Evolutionary conservation across 2,113 vertebrate species (phyloP), one percentile per base, ranked within the genome.

Genomic region (Crocuta crocuta): DNA sequence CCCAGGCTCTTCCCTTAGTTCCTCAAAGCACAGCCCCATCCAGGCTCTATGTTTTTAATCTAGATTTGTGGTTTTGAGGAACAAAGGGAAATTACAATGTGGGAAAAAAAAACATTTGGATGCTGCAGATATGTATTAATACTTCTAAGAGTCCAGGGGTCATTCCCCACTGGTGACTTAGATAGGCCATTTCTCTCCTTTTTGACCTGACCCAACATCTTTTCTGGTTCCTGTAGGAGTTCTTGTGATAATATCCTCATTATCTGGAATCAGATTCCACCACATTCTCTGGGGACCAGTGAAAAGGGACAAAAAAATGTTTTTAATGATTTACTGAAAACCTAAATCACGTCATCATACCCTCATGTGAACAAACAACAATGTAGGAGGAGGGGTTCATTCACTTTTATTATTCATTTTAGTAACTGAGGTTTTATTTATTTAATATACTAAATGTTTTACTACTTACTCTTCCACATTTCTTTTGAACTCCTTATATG

Each of bases 391-490:
- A 91, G 35, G 13, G 23, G 68, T 81, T 53, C 66, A 33, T 68
- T 31, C 23, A 61, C 4, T 39, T 96, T 91, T 45, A 39, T 66
- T 80, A 82, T 50, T 94, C 23, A 23, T 45, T 73, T 66, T 65
- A 91, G 61, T 81, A 93, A 94, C 79, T 78, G 71, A 71, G 63
- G n/a, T n/a, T 89, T 80, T 73, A 79, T 89, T 50, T 86, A 89
- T 65, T 85, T 80, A 68, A 43, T 48, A 81, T 71, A 93, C 33
- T 96, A 78, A 85, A 33, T 82, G 91, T 85, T 70, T 80, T 79
- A 96, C n/a, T 86, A 81, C 23, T 78, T 21, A 16, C 33, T 93
- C 94, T 96, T 87, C 55, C 55, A 79, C 39, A 78, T 93, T 98
- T 95, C 65, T 88, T 35, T 84, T 88, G 28, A 81, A 92, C 43